phyloP scores from a whole-genome alignment of 1,140 invertebrate species.

The Zaprionus kolodkinae region DNA sequence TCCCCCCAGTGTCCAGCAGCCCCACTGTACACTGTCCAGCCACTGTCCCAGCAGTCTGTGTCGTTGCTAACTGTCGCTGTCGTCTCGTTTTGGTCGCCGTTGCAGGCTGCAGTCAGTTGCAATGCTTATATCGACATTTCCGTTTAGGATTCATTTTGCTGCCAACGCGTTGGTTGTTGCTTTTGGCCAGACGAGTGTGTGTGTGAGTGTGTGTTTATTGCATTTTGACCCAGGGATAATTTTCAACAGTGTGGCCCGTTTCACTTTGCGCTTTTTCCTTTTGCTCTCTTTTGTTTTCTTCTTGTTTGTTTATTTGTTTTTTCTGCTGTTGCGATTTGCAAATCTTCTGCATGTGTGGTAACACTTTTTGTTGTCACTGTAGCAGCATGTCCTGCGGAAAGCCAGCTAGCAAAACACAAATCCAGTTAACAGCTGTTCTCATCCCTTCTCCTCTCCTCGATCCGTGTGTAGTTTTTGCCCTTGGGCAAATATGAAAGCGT shows the following conservation, averaged over 20 bases:
- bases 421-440: slow-evolving; percentile 19
- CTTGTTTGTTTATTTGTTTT: slow-evolving; percentile 13
- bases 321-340: slow-evolving; percentile 9
- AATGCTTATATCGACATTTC: slow-evolving; percentile 82
- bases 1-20: not conserved
- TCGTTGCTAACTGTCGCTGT: slow-evolving; percentile 60
- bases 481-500: slow-evolving; percentile 9
- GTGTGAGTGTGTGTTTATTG: slow-evolving; percentile 54
- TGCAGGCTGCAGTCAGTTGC: slow-evolving; percentile 35
- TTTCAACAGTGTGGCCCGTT: slow-evolving; percentile 73
- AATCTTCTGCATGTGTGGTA: slow-evolving; percentile 27
- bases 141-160: slow-evolving; percentile 81
- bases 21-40: not conserved
- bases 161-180: slow-evolving; percentile 64
- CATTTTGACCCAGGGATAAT: slow-evolving; percentile 62
- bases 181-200: slow-evolving; percentile 31
- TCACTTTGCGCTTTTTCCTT: slow-evolving; percentile 66
- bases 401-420: slow-evolving; percentile 28
- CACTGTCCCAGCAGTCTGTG: not conserved
- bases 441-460: not conserved
- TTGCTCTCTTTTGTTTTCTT: slow-evolving; percentile 19
- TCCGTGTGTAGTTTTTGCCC: not conserved
- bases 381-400: slow-evolving; percentile 1
- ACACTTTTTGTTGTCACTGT: slow-evolving; percentile 23
- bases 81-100: slow-evolving; percentile 38